phyloP scores from a whole-genome alignment of 2,113 vertebrate genomes.

The Alexandromys fortis region DNA sequence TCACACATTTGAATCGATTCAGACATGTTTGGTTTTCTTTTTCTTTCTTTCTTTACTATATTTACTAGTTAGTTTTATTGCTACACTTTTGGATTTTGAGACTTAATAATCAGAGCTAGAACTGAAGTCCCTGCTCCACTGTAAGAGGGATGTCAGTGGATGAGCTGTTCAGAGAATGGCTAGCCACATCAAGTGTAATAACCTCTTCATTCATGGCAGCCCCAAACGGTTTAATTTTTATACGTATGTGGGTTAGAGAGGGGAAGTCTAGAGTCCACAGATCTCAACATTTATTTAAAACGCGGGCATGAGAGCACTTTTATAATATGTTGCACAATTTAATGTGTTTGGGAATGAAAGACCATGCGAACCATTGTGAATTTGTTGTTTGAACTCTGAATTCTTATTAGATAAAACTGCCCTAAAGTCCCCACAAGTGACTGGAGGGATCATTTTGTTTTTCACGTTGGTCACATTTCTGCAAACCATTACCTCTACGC shows the following conservation, averaged over 20 bases:
- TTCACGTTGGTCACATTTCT: slow-evolving; percentile 2
- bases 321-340: slow-evolving; percentile 62
- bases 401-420: slow-evolving; percentile 60
- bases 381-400: slow-evolving; percentile 15
- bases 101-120: slow-evolving; percentile 41
- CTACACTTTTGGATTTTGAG: slow-evolving; percentile 59
- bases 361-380: slow-evolving; percentile 47
- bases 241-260: not conserved
- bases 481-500: not conserved
- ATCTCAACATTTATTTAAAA: slow-evolving; percentile 15
- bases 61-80: slow-evolving; percentile 35
- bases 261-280: not conserved
- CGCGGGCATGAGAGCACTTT: slow-evolving; percentile 52
- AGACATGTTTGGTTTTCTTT: not conserved
- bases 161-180: slow-evolving; percentile 37
- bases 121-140: not conserved
- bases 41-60: not conserved
- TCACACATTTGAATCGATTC: not conserved
- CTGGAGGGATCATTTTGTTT: not conserved
- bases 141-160: slow-evolving; percentile 25
- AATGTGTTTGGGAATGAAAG: slow-evolving; percentile 62
- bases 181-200: slow-evolving; percentile 49
- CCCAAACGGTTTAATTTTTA: slow-evolving; percentile 48
- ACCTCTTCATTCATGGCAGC: slow-evolving; percentile 38
- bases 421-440: not conserved